Conservation (phyloP, 2,113 vertebrate species). For the Solea senegalensis region DNA sequence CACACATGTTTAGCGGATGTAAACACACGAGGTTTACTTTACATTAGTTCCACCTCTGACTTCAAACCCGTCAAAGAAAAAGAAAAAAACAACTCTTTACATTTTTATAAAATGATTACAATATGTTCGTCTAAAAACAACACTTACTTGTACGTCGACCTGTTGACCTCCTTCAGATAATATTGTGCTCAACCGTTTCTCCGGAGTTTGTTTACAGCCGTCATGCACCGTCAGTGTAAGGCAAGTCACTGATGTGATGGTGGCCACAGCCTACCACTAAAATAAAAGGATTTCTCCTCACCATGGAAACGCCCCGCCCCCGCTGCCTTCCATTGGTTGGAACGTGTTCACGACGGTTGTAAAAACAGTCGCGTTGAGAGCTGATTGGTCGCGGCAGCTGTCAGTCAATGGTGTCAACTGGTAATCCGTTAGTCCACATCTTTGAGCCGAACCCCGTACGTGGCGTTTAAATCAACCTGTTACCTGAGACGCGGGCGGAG, state of each 20-base stretch:
- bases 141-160: not conserved
- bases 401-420: conserved; percentile 48
- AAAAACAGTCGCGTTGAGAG: conserved; percentile 54
- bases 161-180: conserved; percentile 2
- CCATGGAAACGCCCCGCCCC: conserved; percentile 72
- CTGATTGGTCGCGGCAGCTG: conserved; percentile 57
- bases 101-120: too few species aligned
- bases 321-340: conserved; percentile 44
- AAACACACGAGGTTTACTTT: conserved; percentile 17
- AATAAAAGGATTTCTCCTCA: conserved; percentile 27
- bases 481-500: conserved; percentile 25
- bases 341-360: not conserved
- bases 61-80: not conserved
- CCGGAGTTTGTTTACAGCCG: conserved; percentile 54
- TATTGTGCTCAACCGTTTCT: conserved; percentile 6
- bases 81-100: too few species aligned
- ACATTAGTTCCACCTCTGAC: not conserved
- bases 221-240: conserved; percentile 14
- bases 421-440: not conserved
- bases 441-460: conserved; percentile 70
- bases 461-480: conserved; percentile 63
- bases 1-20: conserved; percentile 26
- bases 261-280: conserved; percentile 36
- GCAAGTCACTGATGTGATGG: too few species aligned
- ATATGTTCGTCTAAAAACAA: not conserved